Base-by-base conservation (phyloP, 2,888 invertebrate genomes). In the Brenthis hecate region DNA sequence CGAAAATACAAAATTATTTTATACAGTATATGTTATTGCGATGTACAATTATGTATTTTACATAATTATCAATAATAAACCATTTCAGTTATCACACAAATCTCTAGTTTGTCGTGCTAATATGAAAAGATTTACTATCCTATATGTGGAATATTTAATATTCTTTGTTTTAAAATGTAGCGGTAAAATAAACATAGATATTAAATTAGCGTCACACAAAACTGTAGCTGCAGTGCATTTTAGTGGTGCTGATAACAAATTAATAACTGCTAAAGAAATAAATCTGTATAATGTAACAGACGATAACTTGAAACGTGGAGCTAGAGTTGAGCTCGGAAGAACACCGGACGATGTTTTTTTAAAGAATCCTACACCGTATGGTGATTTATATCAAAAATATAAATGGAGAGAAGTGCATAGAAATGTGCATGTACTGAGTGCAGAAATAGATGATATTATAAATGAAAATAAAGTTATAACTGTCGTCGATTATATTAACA, bases 301-400 rank as follows among this genome's bases (percentile, higher is more conserved):
- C 11, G 76, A 76, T 2, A 87, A 85, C 72, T 70, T 91, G 5
- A 89, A 86, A 43, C 72, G 63, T 71, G 90, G 88, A 0, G 72
- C 87, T 2, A 72, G 70, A 63, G 66, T 82, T 0, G 87, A 88
- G 75, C 70, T 91, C 0, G 90, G 88, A 0, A 85, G 74, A 72
- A 73, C 57, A 4, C 88, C 91, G 0, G 75, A 87, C 0, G 78
- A 85, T 8, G 74, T 90, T 14, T 91, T 82, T 65, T 55, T 89
- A 1, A 85, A 77, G 62, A 86, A 91, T 43, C 90, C 90, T 0
- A 91, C 91, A 0, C 70, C 75, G 0, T 86, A 87, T 51, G 81
- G 82, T 0, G 72, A 88, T 65, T 60, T 88, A 11, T 91, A 79
- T 64, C 51, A 80, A 47, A 77, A 81, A 53, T 88, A 74, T 68